Base-by-base conservation (phyloP, 2,797 vertebrate species). In the Acanthiza pusilla region DNA sequence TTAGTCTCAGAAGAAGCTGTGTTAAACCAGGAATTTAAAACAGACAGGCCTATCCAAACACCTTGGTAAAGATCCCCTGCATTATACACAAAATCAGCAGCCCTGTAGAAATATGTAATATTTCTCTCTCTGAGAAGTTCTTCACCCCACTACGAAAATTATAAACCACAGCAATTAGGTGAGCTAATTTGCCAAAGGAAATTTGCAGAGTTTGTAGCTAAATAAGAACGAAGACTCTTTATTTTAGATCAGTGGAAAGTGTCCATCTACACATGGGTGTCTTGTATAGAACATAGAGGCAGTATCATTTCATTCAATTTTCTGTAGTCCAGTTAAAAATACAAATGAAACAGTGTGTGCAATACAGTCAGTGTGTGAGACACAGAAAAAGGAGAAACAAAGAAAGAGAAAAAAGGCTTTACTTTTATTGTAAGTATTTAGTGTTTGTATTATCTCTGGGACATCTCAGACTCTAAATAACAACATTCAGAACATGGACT, bases 391-490 rank as follows among this genome's bases (percentile, higher is more conserved):
- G 29, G 11, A 88, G 58, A 88, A 93, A 75, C 62, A 55, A 83
- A 83, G 27, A 47, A 57, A 72, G 42, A 84, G 30, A 80, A 23
- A 86, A 94, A 94, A 74, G 16, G 32, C 16, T 93, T 82, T n/a
- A 51, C 27, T 78, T 97, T 97, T 96, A 95, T 95, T 96, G 3
- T n/a, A 81, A 61, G 22, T 45, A 65, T 72, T 82, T 55, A 75
- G 17, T 21, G 32, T 79, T 90, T 88, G 30, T 21, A 67, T 82
- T 38, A 74, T 25, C 20, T 55, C 30, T 36, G 43, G 61, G 54
- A 86, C 78, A 86, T 57, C 53, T 78, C 60, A 76, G 38, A 81
- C 11, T 78, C 71, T 53, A 73, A 65, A 23, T 47, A 72, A 91
- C 40, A 88, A 62, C 42, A 91, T 53, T 62, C 66, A 63, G 36